Conservation (phyloP, 2,113 vertebrate species). For the Natator depressus region DNA sequence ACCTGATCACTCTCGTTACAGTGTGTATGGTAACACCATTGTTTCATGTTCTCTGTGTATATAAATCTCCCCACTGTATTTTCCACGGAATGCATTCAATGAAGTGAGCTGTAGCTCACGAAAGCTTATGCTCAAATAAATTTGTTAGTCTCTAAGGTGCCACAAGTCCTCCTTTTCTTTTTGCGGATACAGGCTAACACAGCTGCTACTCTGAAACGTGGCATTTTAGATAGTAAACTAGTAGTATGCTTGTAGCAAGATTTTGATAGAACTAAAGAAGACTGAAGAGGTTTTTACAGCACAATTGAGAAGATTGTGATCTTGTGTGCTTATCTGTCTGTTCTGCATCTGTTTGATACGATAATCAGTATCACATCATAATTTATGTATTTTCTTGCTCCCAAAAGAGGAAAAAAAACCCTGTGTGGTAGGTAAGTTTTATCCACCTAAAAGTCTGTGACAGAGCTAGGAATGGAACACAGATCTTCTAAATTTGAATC, state of each 20-base stretch:
- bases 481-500: conserved; percentile 26
- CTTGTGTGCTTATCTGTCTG: conserved; percentile 21
- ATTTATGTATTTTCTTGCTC: conserved; percentile 50
- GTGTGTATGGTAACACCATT: too few relatives aligned
- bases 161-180: too few relatives aligned
- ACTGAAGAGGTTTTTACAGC: neutral
- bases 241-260: conserved; percentile 6
- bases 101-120: too few relatives aligned
- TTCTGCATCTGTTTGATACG: conserved; percentile 66
- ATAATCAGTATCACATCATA: conserved; percentile 56
- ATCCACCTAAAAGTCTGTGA: conserved; percentile 50
- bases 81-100: too few relatives aligned
- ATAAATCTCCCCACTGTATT: too few relatives aligned
- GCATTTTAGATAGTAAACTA: conserved; percentile 32
- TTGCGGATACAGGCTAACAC: too few relatives aligned
- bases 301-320: conserved; percentile 11
- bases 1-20: too few relatives aligned
- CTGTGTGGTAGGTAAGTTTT: conserved; percentile 4
- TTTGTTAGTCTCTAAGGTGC: too few relatives aligned
- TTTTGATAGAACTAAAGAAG: neutral
- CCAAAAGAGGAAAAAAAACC: conserved; percentile 27
- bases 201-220: too few relatives aligned
- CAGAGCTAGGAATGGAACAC: conserved; percentile 24
- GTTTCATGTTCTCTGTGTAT: too few relatives aligned
- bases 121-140: too few relatives aligned